A percentile compares a stretch with the other conserved stretches of the same genome.
These are phyloP conservation scores for Centropristis striata DNA, from an alignment of 2,113 vertebrate species.

Conservation along the genomic window DNA sequence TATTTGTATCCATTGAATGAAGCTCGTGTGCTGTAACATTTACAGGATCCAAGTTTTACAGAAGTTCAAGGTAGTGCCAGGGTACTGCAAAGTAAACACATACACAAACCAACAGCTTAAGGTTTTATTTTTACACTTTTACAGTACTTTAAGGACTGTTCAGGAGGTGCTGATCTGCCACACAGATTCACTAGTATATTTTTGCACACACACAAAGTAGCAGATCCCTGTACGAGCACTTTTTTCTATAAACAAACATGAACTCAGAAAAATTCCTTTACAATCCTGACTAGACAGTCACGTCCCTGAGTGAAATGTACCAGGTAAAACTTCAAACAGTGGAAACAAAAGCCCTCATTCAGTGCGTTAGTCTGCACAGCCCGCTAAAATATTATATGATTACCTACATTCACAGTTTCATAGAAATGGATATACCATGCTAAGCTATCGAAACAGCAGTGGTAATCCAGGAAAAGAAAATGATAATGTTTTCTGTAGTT, in stretches of 20 bases:
- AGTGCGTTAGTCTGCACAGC: background rate
- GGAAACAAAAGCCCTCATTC: slow-evolving; percentile 42
- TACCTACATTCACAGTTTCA: slow-evolving; percentile 27
- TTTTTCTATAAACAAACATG: slow-evolving; percentile 58
- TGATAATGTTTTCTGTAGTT: slow-evolving; percentile 14
- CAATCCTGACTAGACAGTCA: slow-evolving; percentile 26
- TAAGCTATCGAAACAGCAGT: slow-evolving; percentile 19
- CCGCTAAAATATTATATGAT: slow-evolving; percentile 21
- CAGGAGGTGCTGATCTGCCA: slow-evolving; percentile 12
- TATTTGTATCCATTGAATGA: background rate
- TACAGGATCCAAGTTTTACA: background rate
- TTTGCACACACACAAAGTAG: slow-evolving; percentile 8
- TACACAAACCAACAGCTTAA: background rate
- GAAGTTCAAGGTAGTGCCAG: background rate
- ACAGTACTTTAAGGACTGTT: slow-evolving; percentile 19
- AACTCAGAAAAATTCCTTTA: slow-evolving; percentile 50
- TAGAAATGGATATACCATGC: slow-evolving; percentile 6
- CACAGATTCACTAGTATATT: slow-evolving; percentile 15
- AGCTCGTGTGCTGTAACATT: background rate
- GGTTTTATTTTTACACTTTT: background rate
- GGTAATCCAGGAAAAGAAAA: slow-evolving; percentile 35
- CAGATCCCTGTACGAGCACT: slow-evolving; percentile 27
- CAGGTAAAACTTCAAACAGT: slow-evolving; percentile 45
- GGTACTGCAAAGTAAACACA: background rate
- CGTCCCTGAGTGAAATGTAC: slow-evolving; percentile 41